These are phyloP conservation scores for Drosophila ohnishii DNA, from an alignment of 1,140 invertebrate genomes.

Conservation along the genomic window DNA sequence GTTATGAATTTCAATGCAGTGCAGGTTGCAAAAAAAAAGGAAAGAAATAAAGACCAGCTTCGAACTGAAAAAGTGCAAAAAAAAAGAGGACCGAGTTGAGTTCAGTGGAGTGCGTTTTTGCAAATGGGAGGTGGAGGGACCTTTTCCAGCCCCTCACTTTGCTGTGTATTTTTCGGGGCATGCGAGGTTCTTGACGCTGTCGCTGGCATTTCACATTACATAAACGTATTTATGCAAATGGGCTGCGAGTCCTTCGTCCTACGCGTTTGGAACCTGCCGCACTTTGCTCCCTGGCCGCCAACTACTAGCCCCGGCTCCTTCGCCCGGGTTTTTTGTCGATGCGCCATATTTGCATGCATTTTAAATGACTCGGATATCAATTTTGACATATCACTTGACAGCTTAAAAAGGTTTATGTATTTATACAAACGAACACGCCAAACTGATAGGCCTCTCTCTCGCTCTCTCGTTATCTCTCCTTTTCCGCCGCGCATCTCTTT, in stretches of 20 bases:
- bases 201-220: conserved; percentile 79
- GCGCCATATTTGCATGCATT: conserved; percentile 79
- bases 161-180: conserved; percentile 1
- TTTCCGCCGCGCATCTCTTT: conserved; percentile 6
- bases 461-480: not conserved
- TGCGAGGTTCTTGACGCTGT: conserved; percentile 61
- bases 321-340: conserved; percentile 50
- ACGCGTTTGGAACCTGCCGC: conserved; percentile 46
- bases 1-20: conserved; percentile 77
- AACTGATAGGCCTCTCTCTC: conserved; percentile 11
- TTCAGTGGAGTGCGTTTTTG: conserved; percentile 59
- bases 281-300: conserved; percentile 44
- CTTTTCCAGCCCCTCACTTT: not conserved
- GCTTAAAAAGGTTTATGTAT: conserved; percentile 82
- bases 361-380: conserved; percentile 81
- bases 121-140: conserved; percentile 12
- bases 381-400: conserved; percentile 82
- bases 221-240: conserved; percentile 80
- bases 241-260: conserved; percentile 66
- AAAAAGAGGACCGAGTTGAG: not conserved
- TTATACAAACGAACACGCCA: conserved; percentile 65
- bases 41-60: conserved; percentile 16
- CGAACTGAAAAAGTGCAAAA: conserved; percentile 35
- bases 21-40: conserved; percentile 2
- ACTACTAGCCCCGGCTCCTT: conserved; percentile 28